Percentiles rank a stretch among this genome's conserved stretches.
These are phyloP conservation scores for Platysternon megacephalum DNA, from an alignment of 2,113 vertebrate genomes.

Conservation along the genomic window DNA sequence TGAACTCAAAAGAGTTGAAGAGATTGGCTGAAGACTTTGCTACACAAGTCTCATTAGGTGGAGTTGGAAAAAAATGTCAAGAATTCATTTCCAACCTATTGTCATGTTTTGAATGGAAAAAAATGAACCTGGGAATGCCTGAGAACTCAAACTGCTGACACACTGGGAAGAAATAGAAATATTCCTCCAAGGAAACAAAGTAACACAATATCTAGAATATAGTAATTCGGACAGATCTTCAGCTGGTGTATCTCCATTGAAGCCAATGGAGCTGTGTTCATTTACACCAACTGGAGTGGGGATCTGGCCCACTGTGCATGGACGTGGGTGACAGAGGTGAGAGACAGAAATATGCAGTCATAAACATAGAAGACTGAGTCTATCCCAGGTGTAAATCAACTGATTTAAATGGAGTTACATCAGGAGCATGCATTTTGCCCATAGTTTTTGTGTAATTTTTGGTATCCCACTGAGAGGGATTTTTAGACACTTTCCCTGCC, in stretches of 20 bases:
- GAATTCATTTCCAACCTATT: not conserved
- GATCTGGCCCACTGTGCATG: not conserved
- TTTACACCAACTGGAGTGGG: not conserved
- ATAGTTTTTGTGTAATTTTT: not conserved
- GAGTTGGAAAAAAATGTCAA: not conserved
- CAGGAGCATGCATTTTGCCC: not conserved
- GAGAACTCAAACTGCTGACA: accelerated
- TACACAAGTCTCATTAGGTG: not conserved
- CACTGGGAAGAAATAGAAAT: not conserved
- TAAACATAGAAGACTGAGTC: not conserved
- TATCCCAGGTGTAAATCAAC: not conserved
- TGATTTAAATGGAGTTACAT: not conserved
- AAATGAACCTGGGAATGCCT: not conserved
- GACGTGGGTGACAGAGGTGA: not conserved
- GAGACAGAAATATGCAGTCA: not conserved
- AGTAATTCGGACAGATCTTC: not conserved
- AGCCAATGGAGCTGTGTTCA: not conserved
- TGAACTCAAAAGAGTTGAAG: not conserved
- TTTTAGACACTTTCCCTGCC: not conserved
- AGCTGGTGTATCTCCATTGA: not conserved
- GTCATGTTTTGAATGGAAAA: not conserved
- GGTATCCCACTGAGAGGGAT: not conserved
- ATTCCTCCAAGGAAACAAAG: not conserved
- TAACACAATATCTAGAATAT: accelerated
- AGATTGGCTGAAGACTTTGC: not conserved